Evolutionary conservation across 2,888 invertebrate genomes (phyloP), one percentile per base, ranked within the genome.

Genomic region (Epinotia nisella): DNA sequence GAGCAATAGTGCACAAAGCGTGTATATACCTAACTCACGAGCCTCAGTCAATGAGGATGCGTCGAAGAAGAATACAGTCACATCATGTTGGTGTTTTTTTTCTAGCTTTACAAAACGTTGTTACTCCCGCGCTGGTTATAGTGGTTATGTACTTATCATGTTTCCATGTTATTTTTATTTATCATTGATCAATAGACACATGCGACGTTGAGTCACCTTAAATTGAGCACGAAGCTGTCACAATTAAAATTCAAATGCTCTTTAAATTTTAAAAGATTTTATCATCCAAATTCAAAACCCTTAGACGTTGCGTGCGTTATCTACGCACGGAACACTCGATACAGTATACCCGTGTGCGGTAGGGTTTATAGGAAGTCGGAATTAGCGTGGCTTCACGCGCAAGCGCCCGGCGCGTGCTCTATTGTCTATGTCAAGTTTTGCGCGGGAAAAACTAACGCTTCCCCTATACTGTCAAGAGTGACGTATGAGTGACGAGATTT

Each of bases 301-400:
- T 73, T 64, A 21, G 41, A 49, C 35, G 35, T 35, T 69, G 58
- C 73, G 73, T 73, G 73, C 64, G 58, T 39, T 73, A 73, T 73
- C 73, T 71, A 59, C 49, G 19, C 56, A 56, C 53, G 35, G 35
- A 60, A 61, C 72, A 67, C 62, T 68, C 35, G 61, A 53, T 61
- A 67, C 60, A 71, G 71, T 71, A 60, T 60, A 56, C 55, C n/a
- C 71, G 45, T 67, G 67, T 66, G n/a, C 24, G n/a, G 19, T n/a
- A 66, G 29, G 41, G 55, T 53, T 62, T 66, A 75, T 76, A 83
- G 87, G 87, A 87, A 84, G 83, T 82, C 77, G 62, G 78, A 83
- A 87, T 86, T 85, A 85, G 80, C 74, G 73, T 78, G 74, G 77
- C 76, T 79, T 78, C 79, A 79, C 79, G 80, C 80, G 76, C 70